phyloP scores from a whole-genome alignment of 2,113 vertebrate genomes.

The Blennius ocellaris region DNA sequence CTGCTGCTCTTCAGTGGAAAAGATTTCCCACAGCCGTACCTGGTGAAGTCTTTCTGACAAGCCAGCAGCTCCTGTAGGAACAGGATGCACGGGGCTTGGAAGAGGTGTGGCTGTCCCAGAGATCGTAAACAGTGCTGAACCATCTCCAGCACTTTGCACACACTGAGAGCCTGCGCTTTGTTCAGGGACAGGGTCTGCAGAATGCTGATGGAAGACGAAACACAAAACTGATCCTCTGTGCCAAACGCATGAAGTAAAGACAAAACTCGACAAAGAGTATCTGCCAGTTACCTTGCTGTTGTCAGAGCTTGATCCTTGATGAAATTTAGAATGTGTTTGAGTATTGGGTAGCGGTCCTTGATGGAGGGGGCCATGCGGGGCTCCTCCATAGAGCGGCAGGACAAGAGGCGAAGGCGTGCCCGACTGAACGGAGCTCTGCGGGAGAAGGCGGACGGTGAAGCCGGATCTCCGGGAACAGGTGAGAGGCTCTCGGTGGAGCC shows the following conservation, averaged over 20 bases:
- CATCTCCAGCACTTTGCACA: conserved; percentile 89
- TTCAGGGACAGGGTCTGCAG: conserved; percentile 91
- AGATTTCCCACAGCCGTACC: conserved; percentile 76
- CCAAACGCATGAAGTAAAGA: neutral
- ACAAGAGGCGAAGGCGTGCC: conserved; percentile 93
- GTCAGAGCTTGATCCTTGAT: conserved; percentile 92
- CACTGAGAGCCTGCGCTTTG: conserved; percentile 89
- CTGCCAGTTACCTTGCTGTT: conserved; percentile 85
- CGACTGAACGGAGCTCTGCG: conserved; percentile 88
- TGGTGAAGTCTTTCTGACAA: conserved; percentile 96
- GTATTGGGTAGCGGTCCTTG: conserved; percentile 90
- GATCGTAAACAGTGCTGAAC: conserved; percentile 87
- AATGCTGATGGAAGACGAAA: conserved; percentile 80
- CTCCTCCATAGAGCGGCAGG: conserved; percentile 93
- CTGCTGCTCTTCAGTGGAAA: neutral
- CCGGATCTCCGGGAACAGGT: conserved; percentile 82
- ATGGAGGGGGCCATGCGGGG: conserved; percentile 84
- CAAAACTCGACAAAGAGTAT: neutral
- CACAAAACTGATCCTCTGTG: neutral
- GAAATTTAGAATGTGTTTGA: conserved; percentile 91
- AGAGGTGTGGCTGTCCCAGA: conserved; percentile 93
- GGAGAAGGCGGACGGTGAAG: conserved; percentile 87
- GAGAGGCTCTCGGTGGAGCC: conserved; percentile 77
- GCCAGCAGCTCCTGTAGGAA: conserved; percentile 94
- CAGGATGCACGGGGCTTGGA: conserved; percentile 91